These are phyloP conservation scores for Drosophila oshimai DNA, from an alignment of 1,140 invertebrate genomes.

Conservation along the genomic window DNA sequence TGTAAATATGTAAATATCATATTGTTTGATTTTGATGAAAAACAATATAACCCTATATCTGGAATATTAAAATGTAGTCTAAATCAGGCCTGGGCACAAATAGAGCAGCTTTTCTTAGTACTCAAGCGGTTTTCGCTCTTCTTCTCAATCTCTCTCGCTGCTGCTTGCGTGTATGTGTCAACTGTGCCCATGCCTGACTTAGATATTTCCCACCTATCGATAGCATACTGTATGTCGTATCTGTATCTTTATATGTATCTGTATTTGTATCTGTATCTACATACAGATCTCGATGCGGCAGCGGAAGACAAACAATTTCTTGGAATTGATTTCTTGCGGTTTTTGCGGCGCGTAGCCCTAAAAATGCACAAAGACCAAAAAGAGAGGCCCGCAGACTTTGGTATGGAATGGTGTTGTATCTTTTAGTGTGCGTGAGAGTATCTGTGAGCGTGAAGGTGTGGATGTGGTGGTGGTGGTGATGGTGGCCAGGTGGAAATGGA, in stretches of 20 bases:
- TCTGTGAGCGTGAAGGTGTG: background rate
- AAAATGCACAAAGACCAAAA: slow-evolving; percentile 52
- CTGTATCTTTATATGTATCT: slow-evolving; percentile 1
- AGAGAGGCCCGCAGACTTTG: background rate
- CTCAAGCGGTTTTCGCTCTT: no score
- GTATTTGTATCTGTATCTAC: background rate
- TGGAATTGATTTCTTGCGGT: slow-evolving; percentile 76
- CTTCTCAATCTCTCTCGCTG: no score
- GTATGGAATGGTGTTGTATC: background rate
- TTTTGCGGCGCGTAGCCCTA: slow-evolving; percentile 72
- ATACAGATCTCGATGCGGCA: slow-evolving; percentile 24
- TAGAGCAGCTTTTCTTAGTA: no score
- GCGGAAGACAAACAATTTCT: slow-evolving; percentile 77
- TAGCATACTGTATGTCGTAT: background rate
- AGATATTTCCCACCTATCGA: no score
- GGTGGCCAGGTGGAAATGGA: background rate
- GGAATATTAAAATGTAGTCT: no score
- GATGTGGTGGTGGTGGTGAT: background rate
- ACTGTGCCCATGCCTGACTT: no score
- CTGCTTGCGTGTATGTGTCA: no score
- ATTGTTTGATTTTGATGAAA: no score
- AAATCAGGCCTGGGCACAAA: no score
- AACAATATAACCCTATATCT: no score
- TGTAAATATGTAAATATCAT: no score
- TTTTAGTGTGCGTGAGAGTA: background rate